A percentile compares a stretch with the other conserved stretches of the same genome.
Conservation (phyloP, 2,797 vertebrate species). For the Pipistrellus kuhlii region DNA sequence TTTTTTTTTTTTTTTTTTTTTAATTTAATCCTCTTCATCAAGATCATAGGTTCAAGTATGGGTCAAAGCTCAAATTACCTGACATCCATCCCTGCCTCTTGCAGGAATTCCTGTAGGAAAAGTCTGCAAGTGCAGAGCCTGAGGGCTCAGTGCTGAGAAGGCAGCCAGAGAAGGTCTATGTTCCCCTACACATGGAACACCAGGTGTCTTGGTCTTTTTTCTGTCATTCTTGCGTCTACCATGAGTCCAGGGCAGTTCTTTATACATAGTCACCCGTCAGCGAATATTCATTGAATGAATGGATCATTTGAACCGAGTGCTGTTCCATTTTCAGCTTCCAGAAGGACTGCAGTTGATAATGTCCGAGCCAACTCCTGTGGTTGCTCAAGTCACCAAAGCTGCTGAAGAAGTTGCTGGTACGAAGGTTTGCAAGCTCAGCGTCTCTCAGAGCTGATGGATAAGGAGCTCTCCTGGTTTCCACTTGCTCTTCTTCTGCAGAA, state of each 20-base stretch:
- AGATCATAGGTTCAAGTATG: neutral
- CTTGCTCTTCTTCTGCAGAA: neutral
- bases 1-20: neutral
- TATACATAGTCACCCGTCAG: neutral
- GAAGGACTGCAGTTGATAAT: neutral
- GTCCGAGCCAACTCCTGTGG: neutral
- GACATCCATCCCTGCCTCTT: neutral
- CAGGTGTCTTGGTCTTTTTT: neutral
- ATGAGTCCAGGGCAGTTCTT: neutral
- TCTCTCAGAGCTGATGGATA: neutral
- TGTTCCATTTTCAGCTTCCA: neutral
- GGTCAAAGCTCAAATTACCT: neutral
- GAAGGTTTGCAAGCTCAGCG: neutral
- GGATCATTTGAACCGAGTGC: neutral
- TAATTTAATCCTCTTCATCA: neutral
- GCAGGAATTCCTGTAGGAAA: neutral
- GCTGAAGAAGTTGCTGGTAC: conserved; percentile 13
- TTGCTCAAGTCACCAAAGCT: neutral
- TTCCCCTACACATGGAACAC: neutral
- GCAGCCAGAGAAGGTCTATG: neutral
- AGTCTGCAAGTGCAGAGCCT: neutral
- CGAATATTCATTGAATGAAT: neutral
- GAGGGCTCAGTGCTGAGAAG: neutral
- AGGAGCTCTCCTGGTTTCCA: neutral
- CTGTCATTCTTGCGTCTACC: neutral